Evolutionary conservation across 2,888 invertebrate species (phyloP).

Genomic region (Eustalomyia histrio): DNA sequence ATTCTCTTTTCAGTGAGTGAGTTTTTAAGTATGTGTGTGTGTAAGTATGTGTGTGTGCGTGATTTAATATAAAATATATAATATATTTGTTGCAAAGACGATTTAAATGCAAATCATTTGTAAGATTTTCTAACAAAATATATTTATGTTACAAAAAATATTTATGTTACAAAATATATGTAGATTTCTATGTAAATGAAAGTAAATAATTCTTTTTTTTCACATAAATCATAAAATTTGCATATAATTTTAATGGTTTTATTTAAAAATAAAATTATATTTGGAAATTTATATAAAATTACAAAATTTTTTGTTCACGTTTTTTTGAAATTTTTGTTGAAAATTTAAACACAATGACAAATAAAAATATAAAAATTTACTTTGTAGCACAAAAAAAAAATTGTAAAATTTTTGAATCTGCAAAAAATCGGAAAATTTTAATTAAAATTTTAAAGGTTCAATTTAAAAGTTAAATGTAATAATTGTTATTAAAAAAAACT

Average conservation of each 20-base stretch:
- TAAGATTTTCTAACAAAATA: slow-evolving; percentile 37
- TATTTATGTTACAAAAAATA: neutral
- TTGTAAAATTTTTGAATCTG: too few species aligned
- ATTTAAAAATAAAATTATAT: too few species aligned
- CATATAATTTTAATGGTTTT: neutral
- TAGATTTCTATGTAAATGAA: slow-evolving; percentile 2
- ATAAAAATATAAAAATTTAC: too few species aligned
- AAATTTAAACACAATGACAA: too few species aligned
- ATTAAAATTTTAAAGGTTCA: too few species aligned
- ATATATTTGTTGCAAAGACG: slow-evolving; percentile 52
- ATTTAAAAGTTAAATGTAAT: too few species aligned
- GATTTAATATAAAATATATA: slow-evolving; percentile 43
- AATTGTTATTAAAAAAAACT: too few species aligned
- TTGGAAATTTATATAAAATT: too few species aligned
- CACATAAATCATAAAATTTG: neutral
- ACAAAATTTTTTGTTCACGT: too few species aligned
- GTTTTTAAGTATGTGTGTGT: neutral
- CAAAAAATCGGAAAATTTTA: too few species aligned
- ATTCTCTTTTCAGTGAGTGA: slow-evolving; percentile 12
- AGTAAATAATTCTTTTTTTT: slow-evolving; percentile 6
- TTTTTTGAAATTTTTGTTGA: too few species aligned
- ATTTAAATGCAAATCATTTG: slow-evolving; percentile 47
- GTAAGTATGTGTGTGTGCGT: slow-evolving; percentile 17
- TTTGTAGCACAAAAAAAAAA: too few species aligned
- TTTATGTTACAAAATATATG: neutral